Evolutionary conservation across 2,888 invertebrate species (phyloP).

Genomic region (Scaptomyza polygonia): DNA sequence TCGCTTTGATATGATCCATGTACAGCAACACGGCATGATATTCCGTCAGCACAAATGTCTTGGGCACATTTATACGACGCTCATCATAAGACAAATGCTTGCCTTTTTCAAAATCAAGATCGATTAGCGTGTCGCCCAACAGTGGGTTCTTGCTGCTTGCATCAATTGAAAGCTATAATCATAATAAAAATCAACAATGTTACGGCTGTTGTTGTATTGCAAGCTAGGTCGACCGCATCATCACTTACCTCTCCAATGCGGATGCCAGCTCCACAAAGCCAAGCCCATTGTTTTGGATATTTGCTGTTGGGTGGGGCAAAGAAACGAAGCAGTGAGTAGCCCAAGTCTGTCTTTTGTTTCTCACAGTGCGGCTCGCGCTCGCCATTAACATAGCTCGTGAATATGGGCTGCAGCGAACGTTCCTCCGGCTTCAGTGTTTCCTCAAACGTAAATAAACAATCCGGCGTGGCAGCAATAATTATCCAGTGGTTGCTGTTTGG

Average conservation of each 20-base stretch:
- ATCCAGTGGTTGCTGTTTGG: constrained; percentile 90
- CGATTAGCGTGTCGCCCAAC: constrained; percentile 66
- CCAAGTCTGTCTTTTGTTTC: constrained; percentile 89
- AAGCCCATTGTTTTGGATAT: constrained; percentile 92
- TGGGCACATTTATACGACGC: constrained; percentile 85
- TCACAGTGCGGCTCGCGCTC: constrained; percentile 85
- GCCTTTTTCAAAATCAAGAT: constrained; percentile 67
- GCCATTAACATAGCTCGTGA: constrained; percentile 72
- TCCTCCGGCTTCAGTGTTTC: constrained; percentile 91
- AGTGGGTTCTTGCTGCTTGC: constrained; percentile 40
- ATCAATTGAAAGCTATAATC: constrained; percentile 55
- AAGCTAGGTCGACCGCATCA: not conserved
- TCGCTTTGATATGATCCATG: constrained; percentile 91
- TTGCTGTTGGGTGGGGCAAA: constrained; percentile 88
- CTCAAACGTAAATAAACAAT: constrained; percentile 94
- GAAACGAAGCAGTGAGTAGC: constrained; percentile 92
- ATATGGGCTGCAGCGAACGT: constrained; percentile 86
- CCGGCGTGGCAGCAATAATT: constrained; percentile 93
- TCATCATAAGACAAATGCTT: constrained; percentile 77
- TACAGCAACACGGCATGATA: constrained; percentile 95
- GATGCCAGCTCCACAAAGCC: constrained; percentile 94
- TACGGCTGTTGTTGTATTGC: not conserved
- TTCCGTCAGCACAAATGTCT: constrained; percentile 93
- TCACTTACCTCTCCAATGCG: constrained; percentile 90
- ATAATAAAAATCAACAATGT: not conserved